These are phyloP conservation scores for Polydrusus pterygomalis DNA, from an alignment of 2,888 invertebrate species.

Conservation along the genomic window DNA sequence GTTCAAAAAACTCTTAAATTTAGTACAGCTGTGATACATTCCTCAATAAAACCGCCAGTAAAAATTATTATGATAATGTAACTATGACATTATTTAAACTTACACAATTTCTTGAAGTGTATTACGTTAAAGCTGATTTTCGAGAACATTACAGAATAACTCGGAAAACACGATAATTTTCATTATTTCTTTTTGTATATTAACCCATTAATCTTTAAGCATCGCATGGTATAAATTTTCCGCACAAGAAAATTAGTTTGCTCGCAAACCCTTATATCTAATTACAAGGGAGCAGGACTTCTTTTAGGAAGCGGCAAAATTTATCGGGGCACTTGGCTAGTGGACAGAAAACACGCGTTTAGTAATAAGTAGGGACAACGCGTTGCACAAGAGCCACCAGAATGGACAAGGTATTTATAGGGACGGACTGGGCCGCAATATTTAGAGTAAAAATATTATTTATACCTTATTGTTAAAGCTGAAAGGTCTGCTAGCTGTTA, in stretches of 20 bases:
- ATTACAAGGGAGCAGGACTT: conserved; percentile 62
- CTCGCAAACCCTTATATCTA: conserved; percentile 63
- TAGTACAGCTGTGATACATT: no score
- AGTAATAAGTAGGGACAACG: conserved; percentile 65
- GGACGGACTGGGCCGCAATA: conserved; percentile 18
- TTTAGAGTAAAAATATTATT: neutral
- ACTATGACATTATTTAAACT: no score
- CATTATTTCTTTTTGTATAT: conserved; percentile 41
- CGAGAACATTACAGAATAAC: conserved; percentile 7
- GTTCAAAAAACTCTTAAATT: no score
- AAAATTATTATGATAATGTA: no score
- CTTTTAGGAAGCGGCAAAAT: conserved; percentile 59
- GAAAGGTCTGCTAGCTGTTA: no score
- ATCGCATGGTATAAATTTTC: conserved; percentile 57
- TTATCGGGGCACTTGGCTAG: conserved; percentile 60
- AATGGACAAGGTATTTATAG: conserved; percentile 29
- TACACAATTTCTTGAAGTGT: no score
- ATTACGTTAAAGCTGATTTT: neutral
- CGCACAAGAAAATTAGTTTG: conserved; percentile 61
- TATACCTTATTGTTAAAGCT: no score
- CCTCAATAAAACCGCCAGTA: no score
- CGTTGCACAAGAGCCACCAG: conserved; percentile 41
- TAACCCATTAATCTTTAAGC: conserved; percentile 53
- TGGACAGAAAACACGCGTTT: conserved; percentile 65
- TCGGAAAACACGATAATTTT: conserved; percentile 8